These are phyloP conservation scores for Naja naja DNA, from an alignment of 2,113 vertebrate genomes.

Conservation along the genomic window DNA sequence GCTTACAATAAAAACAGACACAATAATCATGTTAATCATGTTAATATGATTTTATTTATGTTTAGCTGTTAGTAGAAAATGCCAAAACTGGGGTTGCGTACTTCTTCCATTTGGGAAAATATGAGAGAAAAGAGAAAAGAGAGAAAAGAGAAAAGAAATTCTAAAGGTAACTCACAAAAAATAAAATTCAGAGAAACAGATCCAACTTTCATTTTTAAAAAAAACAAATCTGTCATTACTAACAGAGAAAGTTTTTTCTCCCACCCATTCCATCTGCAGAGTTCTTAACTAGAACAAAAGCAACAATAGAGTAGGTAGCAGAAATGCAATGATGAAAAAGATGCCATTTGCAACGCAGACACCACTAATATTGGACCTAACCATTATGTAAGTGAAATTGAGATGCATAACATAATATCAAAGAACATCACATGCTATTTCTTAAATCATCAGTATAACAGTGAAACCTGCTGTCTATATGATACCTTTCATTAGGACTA, in stretches of 20 bases:
- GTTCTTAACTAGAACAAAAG: background rate
- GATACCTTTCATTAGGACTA: background rate
- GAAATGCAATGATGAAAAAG: background rate
- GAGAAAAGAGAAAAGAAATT: too few species aligned
- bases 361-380: background rate
- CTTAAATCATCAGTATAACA: background rate
- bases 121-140: background rate
- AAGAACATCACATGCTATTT: background rate
- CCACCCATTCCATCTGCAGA: background rate
- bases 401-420: background rate
- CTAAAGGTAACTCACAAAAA: background rate
- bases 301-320: background rate
- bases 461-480: background rate
- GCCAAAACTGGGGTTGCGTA: fast-evolving
- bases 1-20: too few species aligned
- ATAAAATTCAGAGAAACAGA: background rate
- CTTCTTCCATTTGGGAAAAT: background rate
- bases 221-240: background rate
- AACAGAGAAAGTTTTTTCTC: background rate
- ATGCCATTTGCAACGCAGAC: background rate
- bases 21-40: too few species aligned
- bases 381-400: background rate
- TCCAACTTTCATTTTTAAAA: background rate
- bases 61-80: background rate
- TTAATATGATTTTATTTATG: background rate